Base-by-base conservation (phyloP, 2,797 vertebrate species). In the Dromococcyx pavoninus region DNA sequence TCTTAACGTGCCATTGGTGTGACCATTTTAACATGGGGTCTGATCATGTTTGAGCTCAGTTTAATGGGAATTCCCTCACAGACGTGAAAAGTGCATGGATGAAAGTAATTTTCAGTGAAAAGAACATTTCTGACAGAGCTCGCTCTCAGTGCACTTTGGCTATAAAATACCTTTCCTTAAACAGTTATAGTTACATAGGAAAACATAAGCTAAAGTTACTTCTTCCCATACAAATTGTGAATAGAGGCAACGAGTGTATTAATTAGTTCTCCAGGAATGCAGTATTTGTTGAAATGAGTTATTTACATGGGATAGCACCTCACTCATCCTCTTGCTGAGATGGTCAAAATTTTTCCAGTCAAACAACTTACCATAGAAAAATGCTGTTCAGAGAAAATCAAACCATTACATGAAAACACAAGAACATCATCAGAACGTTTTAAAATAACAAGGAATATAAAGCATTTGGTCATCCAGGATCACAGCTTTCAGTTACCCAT, bases 91-190 rank as follows among this genome's bases (percentile, higher is more conserved):
- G 3, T 16, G 28, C 30, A 70, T 37, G 76, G 62, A 66, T 62
- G 33, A 86, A 91, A 94, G 73, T 57, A 46, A 61, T 83, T 85
- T 94, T 67, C 74, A 58, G 39, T 88, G 67, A 93, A 94, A 95
- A 89, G 24, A 90, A 81, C 79, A 82, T 70, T 80, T 91, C 79
- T 95, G 94, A 61, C 61, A 88, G 86, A 90, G 58, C 13, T 67
- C 43, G 73, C 87, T 56, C 83, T 85, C 81, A 43, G 1, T 28
- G 41, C 7, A 9, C 22, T 65, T 54, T 73, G 28, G 12, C 27
- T 70, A 87, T 83, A 90, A 97, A 93, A 95, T 30, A 92, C 79
- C 25, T 61, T 60, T 79, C 27, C 33, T 89, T 67, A 87, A 83
- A 41, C 75, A 71, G 82, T 88, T 95, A 32, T 17, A 37, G 88